phyloP scores from a whole-genome alignment of 2,113 vertebrate genomes.

The Leucoraja erinaceus region DNA sequence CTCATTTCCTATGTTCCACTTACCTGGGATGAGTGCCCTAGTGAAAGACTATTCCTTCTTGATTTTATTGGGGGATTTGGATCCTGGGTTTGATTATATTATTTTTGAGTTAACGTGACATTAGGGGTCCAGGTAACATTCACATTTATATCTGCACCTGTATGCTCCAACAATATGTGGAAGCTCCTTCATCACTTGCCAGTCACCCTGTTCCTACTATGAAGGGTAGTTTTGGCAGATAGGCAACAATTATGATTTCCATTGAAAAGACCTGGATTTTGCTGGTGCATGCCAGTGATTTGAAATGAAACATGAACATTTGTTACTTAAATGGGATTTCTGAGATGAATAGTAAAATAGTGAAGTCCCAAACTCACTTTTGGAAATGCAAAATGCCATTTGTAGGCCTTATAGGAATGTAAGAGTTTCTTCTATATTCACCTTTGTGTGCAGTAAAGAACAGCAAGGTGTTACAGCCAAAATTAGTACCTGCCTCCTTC shows the following conservation, averaged over 20 bases:
- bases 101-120: not conserved
- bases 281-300: too few species aligned
- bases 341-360: too few species aligned
- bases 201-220: too few species aligned
- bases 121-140: not conserved
- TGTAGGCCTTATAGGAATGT: too few species aligned
- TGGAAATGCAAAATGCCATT: too few species aligned
- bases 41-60: not conserved
- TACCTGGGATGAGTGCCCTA: not conserved
- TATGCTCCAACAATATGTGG: not conserved
- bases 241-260: too few species aligned
- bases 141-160: not conserved
- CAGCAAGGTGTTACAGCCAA: not conserved
- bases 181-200: not conserved
- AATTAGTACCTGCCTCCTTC: not conserved
- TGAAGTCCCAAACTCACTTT: too few species aligned
- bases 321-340: too few species aligned
- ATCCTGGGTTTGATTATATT: not conserved
- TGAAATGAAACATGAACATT: too few species aligned
- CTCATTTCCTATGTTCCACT: not conserved
- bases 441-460: not conserved
- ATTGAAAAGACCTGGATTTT: too few species aligned
- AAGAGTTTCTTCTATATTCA: not conserved
- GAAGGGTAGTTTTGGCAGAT: too few species aligned
- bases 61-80: not conserved